These are phyloP conservation scores for Aptenodytes forsteri DNA, from an alignment of 2,113 vertebrate species.

Conservation along the genomic window DNA sequence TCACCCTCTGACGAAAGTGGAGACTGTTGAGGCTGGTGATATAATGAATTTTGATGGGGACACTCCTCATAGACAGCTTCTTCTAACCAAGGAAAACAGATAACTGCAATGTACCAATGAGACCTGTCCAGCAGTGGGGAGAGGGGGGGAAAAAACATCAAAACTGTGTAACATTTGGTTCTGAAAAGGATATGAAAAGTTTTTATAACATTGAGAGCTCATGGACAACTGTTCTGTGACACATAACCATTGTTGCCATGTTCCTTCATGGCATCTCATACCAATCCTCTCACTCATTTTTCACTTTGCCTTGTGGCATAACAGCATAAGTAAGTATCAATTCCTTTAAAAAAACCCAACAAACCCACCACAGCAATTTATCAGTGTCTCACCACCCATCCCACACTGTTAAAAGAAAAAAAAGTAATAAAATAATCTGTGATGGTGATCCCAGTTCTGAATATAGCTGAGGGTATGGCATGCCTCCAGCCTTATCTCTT, in stretches of 20 bases:
- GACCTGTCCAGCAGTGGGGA: constrained; percentile 72
- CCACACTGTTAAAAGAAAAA: not conserved
- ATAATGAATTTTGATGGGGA: not conserved
- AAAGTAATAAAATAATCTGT: not conserved
- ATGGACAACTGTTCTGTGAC: not conserved
- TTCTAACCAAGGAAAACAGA: constrained; percentile 92
- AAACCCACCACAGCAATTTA: not conserved
- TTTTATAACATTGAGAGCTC: not conserved
- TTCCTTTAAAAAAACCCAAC: not conserved
- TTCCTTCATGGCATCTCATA: not conserved
- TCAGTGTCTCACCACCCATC: not conserved
- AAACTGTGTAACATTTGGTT: not conserved
- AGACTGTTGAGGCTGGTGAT: not conserved
- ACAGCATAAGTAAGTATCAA: not conserved
- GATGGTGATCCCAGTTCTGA: not conserved
- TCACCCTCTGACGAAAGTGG: not conserved
- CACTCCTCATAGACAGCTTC: constrained; percentile 75
- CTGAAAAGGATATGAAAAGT: not conserved
- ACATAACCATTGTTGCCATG: accelerated
- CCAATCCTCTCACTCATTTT: not conserved
- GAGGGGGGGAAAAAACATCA: not conserved
- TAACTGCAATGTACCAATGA: constrained; percentile 96
- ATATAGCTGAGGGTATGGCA: not conserved
- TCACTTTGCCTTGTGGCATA: not conserved
- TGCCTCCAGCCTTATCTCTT: not conserved